Evolutionary conservation across 2,113 vertebrate species (phyloP), one percentile per base, ranked within the genome.

Genomic region (Tringa solitaria): DNA sequence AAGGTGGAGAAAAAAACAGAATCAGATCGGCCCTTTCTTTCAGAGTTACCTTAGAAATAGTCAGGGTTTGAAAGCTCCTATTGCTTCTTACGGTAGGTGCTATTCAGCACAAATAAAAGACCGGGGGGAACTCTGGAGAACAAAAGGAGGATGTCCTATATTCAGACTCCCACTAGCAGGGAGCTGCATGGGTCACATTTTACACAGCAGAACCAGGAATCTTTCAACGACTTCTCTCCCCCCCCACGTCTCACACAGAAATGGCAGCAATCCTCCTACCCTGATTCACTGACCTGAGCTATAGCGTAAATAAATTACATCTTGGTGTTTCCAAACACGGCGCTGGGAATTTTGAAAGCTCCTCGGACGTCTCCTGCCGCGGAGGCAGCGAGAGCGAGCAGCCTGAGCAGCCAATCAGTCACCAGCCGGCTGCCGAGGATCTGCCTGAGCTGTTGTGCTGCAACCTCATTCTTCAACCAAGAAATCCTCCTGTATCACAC

Each of bases 91-190:
- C 0, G 1, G 65, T 89, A 93, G 84, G 57, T 94, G 78, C 75
- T 74, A 80, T 45, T 94, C 61, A 87, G 67, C 4, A 21, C 67
- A 63, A 92, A 79, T 46, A 73, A 67, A 83, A 69, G 81, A 87
- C 65, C 3, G 1, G 64, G 85, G 94, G 45, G 54, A 97, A 93
- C 48, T 92, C 15, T 22, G 59, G 77, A 85, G 83, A 95, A 96
- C 90, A 97, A 97, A 92, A 89, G 93, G 87, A 97, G 90, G 87
- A 95, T 96, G 96, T 84, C 84, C 84, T 96, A 93, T 95, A 95
- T 84, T 79, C 82, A 90, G 80, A 95, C 59, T 90, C 87, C 93
- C 82, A 84, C 81, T 89, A 93, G 73, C 73, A 95, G 59, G 14
- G 72, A 96, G 76, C 43, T 87, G 37, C 50, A 81, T 1, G 8